Percentiles rank a stretch among this genome's conserved stretches.
Conservation (phyloP, 2,888 invertebrate species). For the Volucella bombylans region DNA sequence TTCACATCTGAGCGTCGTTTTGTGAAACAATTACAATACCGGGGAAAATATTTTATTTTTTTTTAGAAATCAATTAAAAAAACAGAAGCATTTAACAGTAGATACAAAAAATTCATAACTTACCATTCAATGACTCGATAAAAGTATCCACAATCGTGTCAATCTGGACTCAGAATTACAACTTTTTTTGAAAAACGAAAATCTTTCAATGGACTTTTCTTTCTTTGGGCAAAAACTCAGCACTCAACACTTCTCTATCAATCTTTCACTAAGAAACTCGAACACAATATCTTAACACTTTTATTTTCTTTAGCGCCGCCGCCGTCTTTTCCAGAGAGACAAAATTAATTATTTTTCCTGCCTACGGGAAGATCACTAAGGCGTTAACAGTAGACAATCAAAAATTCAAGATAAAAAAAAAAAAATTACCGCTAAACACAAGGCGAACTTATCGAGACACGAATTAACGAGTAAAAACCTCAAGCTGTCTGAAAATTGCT, state of each 20-base stretch:
- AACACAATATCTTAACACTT: too few species aligned
- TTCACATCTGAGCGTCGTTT: too few species aligned
- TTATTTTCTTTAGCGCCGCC: too few species aligned
- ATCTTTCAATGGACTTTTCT: too few species aligned
- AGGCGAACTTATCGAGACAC: constrained; percentile 32
- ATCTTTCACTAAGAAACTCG: too few species aligned
- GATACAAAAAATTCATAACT: background rate
- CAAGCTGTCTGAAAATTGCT: constrained; percentile 49
- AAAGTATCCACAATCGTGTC: constrained; percentile 24
- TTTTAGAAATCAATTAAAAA: too few species aligned
- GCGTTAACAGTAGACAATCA: background rate
- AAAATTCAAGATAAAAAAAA: constrained; percentile 5
- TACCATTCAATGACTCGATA: background rate
- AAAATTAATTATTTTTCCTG: constrained; percentile 27
- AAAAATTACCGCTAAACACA: background rate
- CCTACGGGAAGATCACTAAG: background rate
- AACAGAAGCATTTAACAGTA: background rate
- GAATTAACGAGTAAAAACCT: constrained; percentile 19
- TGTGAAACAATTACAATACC: too few species aligned
- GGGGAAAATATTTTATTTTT: too few species aligned
- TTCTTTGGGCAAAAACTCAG: too few species aligned
- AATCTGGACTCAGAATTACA: too few species aligned
- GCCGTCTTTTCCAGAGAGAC: constrained; percentile 11
- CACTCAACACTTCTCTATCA: too few species aligned
- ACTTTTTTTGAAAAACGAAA: too few species aligned